phyloP scores from a whole-genome alignment of 37 sponge, comb jelly and placozoan genomes.

The Beroe forskalii region DNA sequence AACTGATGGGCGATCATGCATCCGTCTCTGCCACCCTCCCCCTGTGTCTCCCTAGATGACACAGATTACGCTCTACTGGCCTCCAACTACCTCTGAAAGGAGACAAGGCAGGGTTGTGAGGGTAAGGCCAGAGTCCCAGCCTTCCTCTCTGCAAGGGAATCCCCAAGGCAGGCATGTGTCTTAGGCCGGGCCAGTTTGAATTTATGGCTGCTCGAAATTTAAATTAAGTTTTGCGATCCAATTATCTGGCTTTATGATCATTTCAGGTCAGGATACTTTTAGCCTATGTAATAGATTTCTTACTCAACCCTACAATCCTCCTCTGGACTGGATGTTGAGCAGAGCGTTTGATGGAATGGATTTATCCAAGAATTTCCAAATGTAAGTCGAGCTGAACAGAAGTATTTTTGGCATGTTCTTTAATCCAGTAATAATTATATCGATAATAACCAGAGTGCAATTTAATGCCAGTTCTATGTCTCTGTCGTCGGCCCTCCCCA shows the following conservation, averaged over 20 bases:
- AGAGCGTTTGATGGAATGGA: neutral
- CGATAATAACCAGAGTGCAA: too few relatives aligned
- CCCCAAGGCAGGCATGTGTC: neutral
- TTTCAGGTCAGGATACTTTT: neutral
- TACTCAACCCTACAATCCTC: neutral
- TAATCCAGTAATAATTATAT: too few relatives aligned
- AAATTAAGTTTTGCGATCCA: too few relatives aligned
- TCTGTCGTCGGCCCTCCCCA: too few relatives aligned
- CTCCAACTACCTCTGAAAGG: slow-evolving; percentile 65
- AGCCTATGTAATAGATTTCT: neutral
- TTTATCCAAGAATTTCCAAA: neutral
- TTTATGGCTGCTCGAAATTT: too few relatives aligned
- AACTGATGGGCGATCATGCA: neutral
- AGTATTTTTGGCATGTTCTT: too few relatives aligned
- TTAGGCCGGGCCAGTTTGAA: too few relatives aligned
- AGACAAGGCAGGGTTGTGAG: slow-evolving; percentile 64
- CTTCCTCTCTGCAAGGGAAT: neutral
- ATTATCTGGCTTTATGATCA: too few relatives aligned
- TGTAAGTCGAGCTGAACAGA: too few relatives aligned
- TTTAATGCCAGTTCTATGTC: too few relatives aligned
- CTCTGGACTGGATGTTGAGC: neutral
- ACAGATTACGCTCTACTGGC: slow-evolving; percentile 64
- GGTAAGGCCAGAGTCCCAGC: slow-evolving; percentile 48
- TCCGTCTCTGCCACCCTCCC: too few relatives aligned
- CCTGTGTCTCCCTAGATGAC: neutral